Conservation (phyloP, 2,888 invertebrate genomes). For the Leptopilina syphax region DNA sequence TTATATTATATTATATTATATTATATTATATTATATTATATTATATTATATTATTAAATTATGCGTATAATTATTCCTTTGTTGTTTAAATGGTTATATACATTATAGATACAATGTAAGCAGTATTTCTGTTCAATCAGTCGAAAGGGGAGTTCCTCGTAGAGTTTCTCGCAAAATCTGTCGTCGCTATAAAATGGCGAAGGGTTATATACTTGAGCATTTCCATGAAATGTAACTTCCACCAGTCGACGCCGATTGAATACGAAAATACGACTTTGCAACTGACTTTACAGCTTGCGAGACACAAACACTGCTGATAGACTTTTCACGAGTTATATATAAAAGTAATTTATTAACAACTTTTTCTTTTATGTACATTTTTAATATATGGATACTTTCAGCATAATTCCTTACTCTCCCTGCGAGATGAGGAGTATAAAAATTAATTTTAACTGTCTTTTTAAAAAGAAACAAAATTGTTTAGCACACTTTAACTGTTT, state of each 20-base stretch:
- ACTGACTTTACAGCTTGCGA: constrained; percentile 8
- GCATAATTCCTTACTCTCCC: background rate
- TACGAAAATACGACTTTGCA: constrained; percentile 19
- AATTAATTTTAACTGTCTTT: no score
- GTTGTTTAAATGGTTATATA: no score
- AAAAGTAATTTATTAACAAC: background rate
- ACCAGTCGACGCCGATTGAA: constrained; percentile 18
- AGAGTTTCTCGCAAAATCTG: constrained; percentile 14
- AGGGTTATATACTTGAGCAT: constrained; percentile 3
- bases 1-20: no score
- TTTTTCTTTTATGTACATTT: background rate
- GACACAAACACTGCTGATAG: background rate
- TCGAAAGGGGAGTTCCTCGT: background rate
- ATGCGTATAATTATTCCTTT: no score
- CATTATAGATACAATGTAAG: no score
- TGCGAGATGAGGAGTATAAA: no score
- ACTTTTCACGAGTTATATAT: constrained; percentile 1
- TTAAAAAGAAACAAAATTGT: no score
- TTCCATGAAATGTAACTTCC: constrained; percentile 10
- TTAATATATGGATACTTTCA: background rate
- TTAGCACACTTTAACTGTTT: no score
- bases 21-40: no score
- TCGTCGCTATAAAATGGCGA: constrained; percentile 20
- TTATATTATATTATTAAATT: no score
- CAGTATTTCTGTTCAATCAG: constrained; percentile 4